Percentiles rank a stretch among this genome's conserved stretches.
These are phyloP conservation scores for Cataglyphis rosenhaueri DNA, from an alignment of 2,888 invertebrate genomes.

Conservation along the genomic window DNA sequence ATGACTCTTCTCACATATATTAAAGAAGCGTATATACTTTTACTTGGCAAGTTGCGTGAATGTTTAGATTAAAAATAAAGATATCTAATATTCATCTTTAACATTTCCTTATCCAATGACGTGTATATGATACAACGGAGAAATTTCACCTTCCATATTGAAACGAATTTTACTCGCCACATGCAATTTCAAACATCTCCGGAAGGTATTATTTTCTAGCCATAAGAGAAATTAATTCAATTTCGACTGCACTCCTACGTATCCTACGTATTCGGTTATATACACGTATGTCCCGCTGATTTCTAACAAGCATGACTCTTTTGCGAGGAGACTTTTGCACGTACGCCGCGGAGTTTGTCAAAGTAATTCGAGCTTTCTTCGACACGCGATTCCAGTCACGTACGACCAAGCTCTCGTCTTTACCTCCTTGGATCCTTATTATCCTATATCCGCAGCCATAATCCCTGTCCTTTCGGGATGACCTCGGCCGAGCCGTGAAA, in stretches of 20 bases:
- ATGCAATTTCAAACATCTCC: constrained; percentile 26
- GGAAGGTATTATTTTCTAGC: constrained; percentile 12
- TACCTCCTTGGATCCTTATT: constrained; percentile 77
- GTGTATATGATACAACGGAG: not conserved
- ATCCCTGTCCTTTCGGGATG: constrained; percentile 66
- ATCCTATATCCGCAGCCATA: constrained; percentile 74
- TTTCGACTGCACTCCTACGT: constrained; percentile 34
- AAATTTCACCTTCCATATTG: not conserved
- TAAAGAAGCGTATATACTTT: not conserved
- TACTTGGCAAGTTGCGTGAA: not conserved
- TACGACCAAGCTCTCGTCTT: constrained; percentile 71
- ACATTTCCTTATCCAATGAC: not conserved
- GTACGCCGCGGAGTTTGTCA: constrained; percentile 78
- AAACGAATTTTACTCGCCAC: constrained; percentile 14
- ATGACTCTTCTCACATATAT: not conserved
- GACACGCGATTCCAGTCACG: constrained; percentile 75
- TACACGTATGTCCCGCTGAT: constrained; percentile 47
- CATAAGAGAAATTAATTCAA: constrained; percentile 58
- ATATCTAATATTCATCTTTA: not conserved
- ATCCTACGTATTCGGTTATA: not conserved
- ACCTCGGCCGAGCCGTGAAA: constrained; percentile 70
- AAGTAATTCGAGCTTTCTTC: constrained; percentile 80
- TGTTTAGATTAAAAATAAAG: not conserved
- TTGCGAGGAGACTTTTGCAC: constrained; percentile 50
- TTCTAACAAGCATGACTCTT: constrained; percentile 54